Evolutionary conservation across 2,888 invertebrate genomes (phyloP), one percentile per base, ranked within the genome.

Genomic region (Caenorhabditis wallacei): DNA sequence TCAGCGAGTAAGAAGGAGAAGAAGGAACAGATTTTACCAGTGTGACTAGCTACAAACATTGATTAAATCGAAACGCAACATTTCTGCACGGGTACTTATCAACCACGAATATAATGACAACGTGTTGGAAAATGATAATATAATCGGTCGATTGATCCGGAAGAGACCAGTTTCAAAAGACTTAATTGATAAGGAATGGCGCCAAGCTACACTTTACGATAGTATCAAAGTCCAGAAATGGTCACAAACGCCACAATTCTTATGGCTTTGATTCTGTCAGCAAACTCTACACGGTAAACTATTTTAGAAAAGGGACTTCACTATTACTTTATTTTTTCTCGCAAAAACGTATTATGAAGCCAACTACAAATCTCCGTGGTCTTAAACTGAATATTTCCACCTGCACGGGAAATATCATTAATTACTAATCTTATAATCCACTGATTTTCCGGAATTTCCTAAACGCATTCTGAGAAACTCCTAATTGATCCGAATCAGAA

Each of bases 141-240:
- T 51, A 53, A 76, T 59, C 57, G 61, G 26, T 40, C 53, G 63
- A 70, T 70, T 70, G 69, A 78, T 78, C 78, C 69, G 78, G 68
- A 61, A 64, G 56, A 54, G 56, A 24, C 43, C 53, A 37, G 37
- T 56, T n/a, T n/a, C 20, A 64, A 64, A 64, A 46, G 66, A 30
- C 16, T 4, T 37, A 16, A n/a, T 22, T 20, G 61, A 61, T 56
- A 51, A 61, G 40, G 30, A 53, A 59, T 40, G 18, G 26, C 30
- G 18, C 48, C 57, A 59, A 66, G 66, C 53, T 66, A 53, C 66
- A 66, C 66, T 66, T 66, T 20, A 53, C 22, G 22, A 26, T 51
- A 20, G 51, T 64, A 64, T 20, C 48, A 51, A 22, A 22, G 10
- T 35, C 11, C 1, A 48, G 10, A n/a, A n/a, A n/a, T n/a, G n/a